phyloP scores from a whole-genome alignment of 2,797 vertebrate genomes.

The Acestrorhynchus altus region DNA sequence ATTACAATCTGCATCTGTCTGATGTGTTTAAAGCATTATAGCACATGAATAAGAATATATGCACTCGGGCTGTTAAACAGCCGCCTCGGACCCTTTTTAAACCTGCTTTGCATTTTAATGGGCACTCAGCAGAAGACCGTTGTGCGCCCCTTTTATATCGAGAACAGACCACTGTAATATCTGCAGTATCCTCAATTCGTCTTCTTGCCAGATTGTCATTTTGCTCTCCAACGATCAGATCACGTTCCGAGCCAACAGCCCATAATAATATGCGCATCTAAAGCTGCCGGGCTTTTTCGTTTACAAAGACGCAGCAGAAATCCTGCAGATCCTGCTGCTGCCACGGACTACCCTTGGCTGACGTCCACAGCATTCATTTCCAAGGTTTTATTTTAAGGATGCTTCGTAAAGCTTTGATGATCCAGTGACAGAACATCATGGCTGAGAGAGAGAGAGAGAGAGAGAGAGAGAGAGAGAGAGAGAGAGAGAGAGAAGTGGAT shows the following conservation, averaged over 20 bases:
- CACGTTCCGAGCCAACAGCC: constrained; percentile 25
- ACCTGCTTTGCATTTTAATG: constrained; percentile 48
- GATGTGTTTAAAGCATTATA: background rate
- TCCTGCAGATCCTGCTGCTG: background rate
- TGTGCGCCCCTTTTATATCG: constrained; percentile 1
- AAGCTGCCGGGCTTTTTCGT: background rate
- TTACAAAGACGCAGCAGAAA: background rate
- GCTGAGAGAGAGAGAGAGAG: background rate
- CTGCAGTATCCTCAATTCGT: background rate
- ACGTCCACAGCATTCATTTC: background rate
- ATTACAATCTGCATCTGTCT: background rate
- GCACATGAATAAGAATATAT: constrained; percentile 3
- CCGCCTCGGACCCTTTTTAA: constrained; percentile 33
- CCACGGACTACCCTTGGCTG: background rate
- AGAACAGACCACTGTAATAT: constrained; percentile 12
- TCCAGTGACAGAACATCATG: constrained; percentile 19
- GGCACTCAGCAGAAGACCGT: constrained; percentile 21
- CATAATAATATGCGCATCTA: background rate
- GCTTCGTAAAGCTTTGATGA: constrained; percentile 33
- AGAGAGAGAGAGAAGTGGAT: background rate
- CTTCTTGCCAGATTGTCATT: constrained; percentile 17
- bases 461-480: too few species aligned
- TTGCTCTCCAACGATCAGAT: constrained; percentile 24
- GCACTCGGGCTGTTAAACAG: constrained; percentile 6
- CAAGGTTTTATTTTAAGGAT: background rate